phyloP scores from a whole-genome alignment of 2,888 invertebrate species.

The Apamea sordens region DNA sequence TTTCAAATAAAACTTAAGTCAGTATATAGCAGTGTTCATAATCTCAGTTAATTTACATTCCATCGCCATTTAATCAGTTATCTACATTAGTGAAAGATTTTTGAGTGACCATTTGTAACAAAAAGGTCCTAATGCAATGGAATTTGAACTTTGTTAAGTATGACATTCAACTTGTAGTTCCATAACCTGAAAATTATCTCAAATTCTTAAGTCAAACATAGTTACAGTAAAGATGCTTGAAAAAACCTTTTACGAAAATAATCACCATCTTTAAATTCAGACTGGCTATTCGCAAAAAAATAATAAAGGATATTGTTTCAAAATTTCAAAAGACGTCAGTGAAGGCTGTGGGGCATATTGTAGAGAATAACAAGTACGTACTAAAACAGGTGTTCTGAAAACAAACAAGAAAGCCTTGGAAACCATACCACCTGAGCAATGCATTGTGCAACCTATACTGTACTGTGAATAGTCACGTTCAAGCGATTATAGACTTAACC shows the following conservation, averaged over 20 bases:
- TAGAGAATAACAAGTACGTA: constrained; percentile 52
- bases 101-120: too few relatives aligned
- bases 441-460: constrained; percentile 45
- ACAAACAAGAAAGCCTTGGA: constrained; percentile 52
- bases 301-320: constrained; percentile 32
- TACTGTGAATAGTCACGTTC: constrained; percentile 34
- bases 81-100: too few relatives aligned
- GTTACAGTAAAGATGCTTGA: neutral
- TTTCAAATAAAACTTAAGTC: neutral
- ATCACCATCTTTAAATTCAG: constrained; percentile 9
- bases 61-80: too few relatives aligned
- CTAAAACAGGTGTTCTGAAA: constrained; percentile 55
- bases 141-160: neutral
- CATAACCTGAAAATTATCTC: neutral
- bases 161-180: neutral
- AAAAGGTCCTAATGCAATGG: neutral
- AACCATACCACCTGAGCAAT: constrained; percentile 51
- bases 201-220: neutral
- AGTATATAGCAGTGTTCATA: too few relatives aligned
- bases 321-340: constrained; percentile 19
- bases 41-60: neutral
- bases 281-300: neutral
- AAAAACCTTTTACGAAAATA: neutral
- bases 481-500: constrained; percentile 27
- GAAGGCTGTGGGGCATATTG: constrained; percentile 22